Conservation (phyloP, 2,888 invertebrate genomes). For the Eurytoma californica region DNA sequence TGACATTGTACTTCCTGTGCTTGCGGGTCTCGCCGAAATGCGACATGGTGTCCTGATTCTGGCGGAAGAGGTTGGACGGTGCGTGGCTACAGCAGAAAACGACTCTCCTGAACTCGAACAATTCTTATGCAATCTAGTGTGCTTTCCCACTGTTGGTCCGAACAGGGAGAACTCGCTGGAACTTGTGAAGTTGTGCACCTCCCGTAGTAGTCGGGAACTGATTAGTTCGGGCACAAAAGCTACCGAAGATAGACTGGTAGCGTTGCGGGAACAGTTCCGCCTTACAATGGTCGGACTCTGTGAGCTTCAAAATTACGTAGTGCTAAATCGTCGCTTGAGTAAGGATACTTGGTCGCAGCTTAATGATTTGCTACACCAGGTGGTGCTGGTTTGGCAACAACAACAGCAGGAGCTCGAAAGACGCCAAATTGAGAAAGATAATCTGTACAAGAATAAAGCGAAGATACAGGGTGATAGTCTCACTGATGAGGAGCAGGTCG, state of each 20-base stretch:
- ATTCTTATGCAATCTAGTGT: conserved; percentile 76
- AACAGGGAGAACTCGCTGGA: conserved; percentile 69
- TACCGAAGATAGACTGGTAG: conserved; percentile 58
- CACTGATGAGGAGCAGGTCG: conserved; percentile 82
- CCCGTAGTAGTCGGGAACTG: conserved; percentile 72
- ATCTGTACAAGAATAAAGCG: conserved; percentile 84
- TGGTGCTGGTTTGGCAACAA: conserved; percentile 85
- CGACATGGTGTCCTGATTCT: conserved; percentile 80
- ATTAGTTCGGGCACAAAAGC: conserved; percentile 70
- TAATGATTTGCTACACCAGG: conserved; percentile 77
- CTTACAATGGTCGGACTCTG: conserved; percentile 83
- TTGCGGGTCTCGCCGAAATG: conserved; percentile 82
- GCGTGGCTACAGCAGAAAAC: conserved; percentile 69
- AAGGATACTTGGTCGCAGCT: conserved; percentile 75
- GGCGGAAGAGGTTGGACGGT: conserved; percentile 77
- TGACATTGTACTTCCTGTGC: conserved; percentile 85
- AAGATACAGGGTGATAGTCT: conserved; percentile 80
- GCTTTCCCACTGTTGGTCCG: conserved; percentile 76
- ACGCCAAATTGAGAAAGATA: conserved; percentile 85
- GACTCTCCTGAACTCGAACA: conserved; percentile 59
- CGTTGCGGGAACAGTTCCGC: conserved; percentile 77
- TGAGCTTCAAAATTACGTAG: conserved; percentile 82
- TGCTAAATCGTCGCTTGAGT: conserved; percentile 77
- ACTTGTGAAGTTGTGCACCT: conserved; percentile 76
- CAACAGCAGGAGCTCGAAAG: conserved; percentile 83